Percentiles rank a stretch among this genome's conserved stretches.
Conservation (phyloP, 2,888 invertebrate species). For the Luperina nickerlii region DNA sequence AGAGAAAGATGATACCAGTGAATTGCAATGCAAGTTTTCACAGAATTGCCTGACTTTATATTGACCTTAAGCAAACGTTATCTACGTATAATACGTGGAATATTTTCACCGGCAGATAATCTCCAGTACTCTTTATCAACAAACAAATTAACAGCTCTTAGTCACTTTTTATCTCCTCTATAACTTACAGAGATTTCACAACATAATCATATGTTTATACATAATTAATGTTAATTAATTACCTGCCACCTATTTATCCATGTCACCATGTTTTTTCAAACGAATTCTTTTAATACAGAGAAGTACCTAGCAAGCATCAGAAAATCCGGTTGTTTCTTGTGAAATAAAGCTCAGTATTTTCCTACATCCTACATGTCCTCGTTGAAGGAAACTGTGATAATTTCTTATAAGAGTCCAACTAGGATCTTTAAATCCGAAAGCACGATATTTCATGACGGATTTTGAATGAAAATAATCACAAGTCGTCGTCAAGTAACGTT, state of each 20-base stretch:
- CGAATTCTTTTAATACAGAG: background rate
- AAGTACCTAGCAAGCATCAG: background rate
- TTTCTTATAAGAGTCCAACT: background rate
- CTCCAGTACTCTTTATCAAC: constrained; percentile 84
- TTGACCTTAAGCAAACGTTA: constrained; percentile 43
- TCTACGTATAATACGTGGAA: constrained; percentile 69
- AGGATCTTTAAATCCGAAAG: background rate
- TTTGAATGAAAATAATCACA: background rate
- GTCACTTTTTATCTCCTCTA: constrained; percentile 73
- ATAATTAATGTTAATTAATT: constrained; percentile 45
- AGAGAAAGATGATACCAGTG: too few relatives aligned
- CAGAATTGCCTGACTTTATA: background rate
- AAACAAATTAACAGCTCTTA: constrained; percentile 80
- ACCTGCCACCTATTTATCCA: constrained; percentile 41
- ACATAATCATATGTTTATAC: constrained; percentile 45
- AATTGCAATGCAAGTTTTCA: background rate
- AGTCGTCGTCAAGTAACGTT: background rate
- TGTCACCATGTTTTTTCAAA: constrained; percentile 1
- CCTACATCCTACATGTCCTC: background rate
- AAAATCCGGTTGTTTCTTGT: background rate
- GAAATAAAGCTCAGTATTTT: background rate
- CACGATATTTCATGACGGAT: background rate
- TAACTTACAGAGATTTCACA: constrained; percentile 58
- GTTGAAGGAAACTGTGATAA: background rate
- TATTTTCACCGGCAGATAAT: constrained; percentile 84